These are phyloP conservation scores for Thalpophila matura DNA, from an alignment of 2,888 invertebrate species.

Conservation along the genomic window DNA sequence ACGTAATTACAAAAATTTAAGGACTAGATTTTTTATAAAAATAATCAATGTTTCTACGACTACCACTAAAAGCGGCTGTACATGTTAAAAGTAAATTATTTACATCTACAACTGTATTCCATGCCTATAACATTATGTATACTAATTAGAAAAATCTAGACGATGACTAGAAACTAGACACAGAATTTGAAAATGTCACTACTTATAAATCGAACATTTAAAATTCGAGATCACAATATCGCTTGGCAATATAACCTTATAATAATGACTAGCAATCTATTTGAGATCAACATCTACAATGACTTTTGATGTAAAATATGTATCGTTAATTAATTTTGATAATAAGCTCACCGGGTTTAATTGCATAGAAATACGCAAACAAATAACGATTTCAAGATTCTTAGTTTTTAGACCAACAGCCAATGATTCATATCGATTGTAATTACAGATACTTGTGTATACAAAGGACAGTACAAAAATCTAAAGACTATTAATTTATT, in stretches of 20 bases:
- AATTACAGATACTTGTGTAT: background rate
- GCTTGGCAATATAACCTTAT: slow-evolving; percentile 86
- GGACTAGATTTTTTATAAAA: slow-evolving; percentile 65
- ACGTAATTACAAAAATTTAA: slow-evolving; percentile 47
- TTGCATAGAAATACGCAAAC: slow-evolving; percentile 48
- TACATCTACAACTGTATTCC: slow-evolving; percentile 52
- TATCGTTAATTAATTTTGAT: slow-evolving; percentile 49
- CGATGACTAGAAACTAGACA: slow-evolving; percentile 55
- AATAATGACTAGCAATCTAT: slow-evolving; percentile 72
- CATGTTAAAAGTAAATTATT: slow-evolving; percentile 59
- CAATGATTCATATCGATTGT: background rate
- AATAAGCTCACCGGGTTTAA: slow-evolving; percentile 61
- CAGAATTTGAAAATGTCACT: slow-evolving; percentile 58
- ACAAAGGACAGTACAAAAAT: background rate
- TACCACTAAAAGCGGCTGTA: slow-evolving; percentile 67
- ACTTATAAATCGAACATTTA: slow-evolving; percentile 63
- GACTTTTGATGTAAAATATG: slow-evolving; percentile 45
- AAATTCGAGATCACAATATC: slow-evolving; percentile 86
- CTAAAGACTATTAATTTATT: background rate
- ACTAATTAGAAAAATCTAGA: slow-evolving; percentile 57
- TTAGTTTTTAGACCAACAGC: slow-evolving; percentile 28
- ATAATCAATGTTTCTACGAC: slow-evolving; percentile 67
- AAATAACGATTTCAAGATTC: slow-evolving; percentile 9
- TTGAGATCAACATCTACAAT: slow-evolving; percentile 67
- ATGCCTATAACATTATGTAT: slow-evolving; percentile 44